These are phyloP conservation scores for Enteromius radiatus DNA, from an alignment of 2,797 vertebrate genomes.

Conservation along the genomic window DNA sequence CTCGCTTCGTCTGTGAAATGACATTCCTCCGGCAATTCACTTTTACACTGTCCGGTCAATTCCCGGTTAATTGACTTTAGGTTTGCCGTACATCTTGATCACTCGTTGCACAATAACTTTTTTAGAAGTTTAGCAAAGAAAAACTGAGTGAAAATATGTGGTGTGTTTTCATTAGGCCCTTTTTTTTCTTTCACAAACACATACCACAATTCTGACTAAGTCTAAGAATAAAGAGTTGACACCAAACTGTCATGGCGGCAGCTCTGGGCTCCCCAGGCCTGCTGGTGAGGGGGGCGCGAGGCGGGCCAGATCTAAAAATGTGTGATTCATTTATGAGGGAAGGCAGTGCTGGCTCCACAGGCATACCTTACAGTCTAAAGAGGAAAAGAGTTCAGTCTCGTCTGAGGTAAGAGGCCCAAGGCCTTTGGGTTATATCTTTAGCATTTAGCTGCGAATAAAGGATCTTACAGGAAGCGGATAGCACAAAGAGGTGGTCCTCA, in stretches of 20 bases:
- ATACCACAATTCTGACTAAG: constrained; percentile 65
- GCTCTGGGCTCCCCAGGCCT: constrained; percentile 65
- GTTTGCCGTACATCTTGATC: background rate
- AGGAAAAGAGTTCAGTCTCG: constrained; percentile 11
- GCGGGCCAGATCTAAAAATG: constrained; percentile 63
- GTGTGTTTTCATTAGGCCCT: constrained; percentile 7
- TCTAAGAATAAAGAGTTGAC: constrained; percentile 78
- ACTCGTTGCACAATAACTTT: background rate
- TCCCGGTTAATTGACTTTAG: background rate
- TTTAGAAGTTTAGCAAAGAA: background rate
- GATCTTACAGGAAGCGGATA: background rate
- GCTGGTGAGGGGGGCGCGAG: constrained; percentile 63
- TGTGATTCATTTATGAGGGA: constrained; percentile 68
- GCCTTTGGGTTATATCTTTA: background rate
- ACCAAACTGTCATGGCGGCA: constrained; percentile 82
- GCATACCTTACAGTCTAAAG: constrained; percentile 24
- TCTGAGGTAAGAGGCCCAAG: constrained; percentile 5
- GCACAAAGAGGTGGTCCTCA: constrained; percentile 2
- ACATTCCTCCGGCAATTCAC: background rate
- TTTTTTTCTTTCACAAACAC: constrained; percentile 49
- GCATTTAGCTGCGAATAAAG: constrained; percentile 7
- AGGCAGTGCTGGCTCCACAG: constrained; percentile 47
- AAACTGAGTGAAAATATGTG: background rate
- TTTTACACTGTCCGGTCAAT: background rate
- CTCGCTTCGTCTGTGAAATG: background rate